These are phyloP conservation scores for Halcyon badia DNA, from an alignment of 2,797 vertebrate species.

Conservation along the genomic window DNA sequence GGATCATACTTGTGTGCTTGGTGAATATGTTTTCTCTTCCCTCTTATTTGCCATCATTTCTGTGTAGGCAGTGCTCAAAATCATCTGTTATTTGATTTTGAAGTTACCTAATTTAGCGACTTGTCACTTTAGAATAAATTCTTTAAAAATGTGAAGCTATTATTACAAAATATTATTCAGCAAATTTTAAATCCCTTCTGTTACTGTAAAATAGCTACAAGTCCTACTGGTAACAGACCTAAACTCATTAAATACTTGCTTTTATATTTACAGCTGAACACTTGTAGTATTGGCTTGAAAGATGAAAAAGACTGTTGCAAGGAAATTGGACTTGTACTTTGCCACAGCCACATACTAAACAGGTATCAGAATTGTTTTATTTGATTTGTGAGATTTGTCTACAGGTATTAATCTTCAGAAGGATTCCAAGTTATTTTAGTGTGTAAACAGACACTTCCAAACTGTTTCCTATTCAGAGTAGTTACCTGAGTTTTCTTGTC, in stretches of 20 bases:
- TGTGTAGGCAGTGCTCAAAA: no score
- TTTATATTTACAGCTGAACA: neutral
- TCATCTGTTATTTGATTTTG: no score
- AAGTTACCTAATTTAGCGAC: no score
- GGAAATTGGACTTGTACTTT: neutral
- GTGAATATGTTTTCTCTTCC: no score
- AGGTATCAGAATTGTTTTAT: neutral
- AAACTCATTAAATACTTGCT: neutral
- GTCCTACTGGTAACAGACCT: neutral
- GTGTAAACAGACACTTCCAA: neutral
- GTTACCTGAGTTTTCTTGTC: neutral
- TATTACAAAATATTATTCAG: neutral
- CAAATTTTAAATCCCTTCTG: neutral
- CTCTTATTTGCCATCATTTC: no score
- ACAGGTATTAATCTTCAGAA: neutral
- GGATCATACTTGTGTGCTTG: no score
- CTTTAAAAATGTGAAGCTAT: neutral
- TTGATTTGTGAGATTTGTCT: neutral
- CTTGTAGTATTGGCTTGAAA: neutral
- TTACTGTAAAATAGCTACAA: neutral
- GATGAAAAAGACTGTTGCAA: neutral
- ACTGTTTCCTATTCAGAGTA: neutral
- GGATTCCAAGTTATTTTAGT: neutral
- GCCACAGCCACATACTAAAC: neutral
- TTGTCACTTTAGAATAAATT: no score